Evolutionary conservation across 2,888 invertebrate genomes (phyloP).

Genomic region (Rhyacophila evoluta): DNA sequence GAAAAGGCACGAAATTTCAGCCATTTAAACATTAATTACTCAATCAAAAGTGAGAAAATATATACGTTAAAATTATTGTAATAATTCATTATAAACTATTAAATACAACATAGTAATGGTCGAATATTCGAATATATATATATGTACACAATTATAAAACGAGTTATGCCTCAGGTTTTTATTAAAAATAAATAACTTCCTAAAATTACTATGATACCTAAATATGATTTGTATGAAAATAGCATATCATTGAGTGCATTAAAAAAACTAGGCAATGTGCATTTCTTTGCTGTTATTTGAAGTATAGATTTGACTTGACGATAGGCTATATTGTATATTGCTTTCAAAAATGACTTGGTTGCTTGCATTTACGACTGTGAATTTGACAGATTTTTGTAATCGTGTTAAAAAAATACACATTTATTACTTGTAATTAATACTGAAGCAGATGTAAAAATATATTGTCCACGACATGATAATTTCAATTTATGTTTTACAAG

Average conservation of each 20-base stretch:
- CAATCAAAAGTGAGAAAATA: constrained; percentile 6
- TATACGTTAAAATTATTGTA: not conserved
- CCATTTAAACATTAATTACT: not conserved
- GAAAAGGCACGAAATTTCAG: constrained; percentile 22
- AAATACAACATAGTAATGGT: not conserved
- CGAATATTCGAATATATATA: not conserved
- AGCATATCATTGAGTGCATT: not conserved
- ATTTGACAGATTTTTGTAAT: too few species aligned
- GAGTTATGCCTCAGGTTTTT: not conserved
- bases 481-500: too few species aligned
- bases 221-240: not conserved
- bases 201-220: not conserved
- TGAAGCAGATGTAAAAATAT: too few species aligned
- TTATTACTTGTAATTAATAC: too few species aligned
- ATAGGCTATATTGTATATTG: too few species aligned
- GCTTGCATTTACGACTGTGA: too few species aligned
- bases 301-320: too few species aligned
- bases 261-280: too few species aligned
- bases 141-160: not conserved
- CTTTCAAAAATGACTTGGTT: too few species aligned
- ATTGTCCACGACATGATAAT: too few species aligned
- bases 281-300: too few species aligned
- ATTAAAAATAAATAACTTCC: constrained; percentile 16
- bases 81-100: not conserved
- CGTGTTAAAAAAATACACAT: too few species aligned